A percentile compares a stretch with the other conserved stretches of the same genome.
phyloP scores from a whole-genome alignment of 92 coral and sea anemone species.

The Porites divaricata region DNA sequence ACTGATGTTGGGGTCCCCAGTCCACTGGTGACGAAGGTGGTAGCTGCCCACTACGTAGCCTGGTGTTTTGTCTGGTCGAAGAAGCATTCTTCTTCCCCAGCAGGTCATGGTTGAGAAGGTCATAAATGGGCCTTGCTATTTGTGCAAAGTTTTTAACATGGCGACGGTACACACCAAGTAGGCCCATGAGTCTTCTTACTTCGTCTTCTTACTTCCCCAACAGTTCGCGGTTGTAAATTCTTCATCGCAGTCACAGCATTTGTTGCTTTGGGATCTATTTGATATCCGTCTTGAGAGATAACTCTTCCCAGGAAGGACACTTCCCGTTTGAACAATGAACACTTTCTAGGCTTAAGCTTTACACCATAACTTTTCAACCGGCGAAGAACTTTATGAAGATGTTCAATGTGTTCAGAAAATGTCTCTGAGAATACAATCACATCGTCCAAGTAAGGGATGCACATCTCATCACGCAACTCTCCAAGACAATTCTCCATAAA shows the following conservation, averaged over 20 bases:
- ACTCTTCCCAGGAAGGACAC: constrained; percentile 40
- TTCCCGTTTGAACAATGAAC: constrained; percentile 29
- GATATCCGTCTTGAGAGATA: constrained; percentile 39
- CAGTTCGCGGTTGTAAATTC: constrained; percentile 19
- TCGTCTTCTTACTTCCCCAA: constrained; percentile 48
- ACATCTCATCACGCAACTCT: constrained; percentile 50
- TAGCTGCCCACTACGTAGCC: not conserved
- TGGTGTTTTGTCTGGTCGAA: not conserved
- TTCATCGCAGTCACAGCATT: constrained; percentile 16
- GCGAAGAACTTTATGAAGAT: constrained; percentile 57
- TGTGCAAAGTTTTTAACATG: constrained; percentile 36
- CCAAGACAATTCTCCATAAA: constrained; percentile 55
- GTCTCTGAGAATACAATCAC: no score
- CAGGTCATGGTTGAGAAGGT: constrained; percentile 28
- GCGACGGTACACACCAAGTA: constrained; percentile 39
- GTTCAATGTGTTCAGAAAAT: constrained; percentile 56
- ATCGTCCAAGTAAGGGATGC: no score
- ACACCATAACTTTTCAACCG: constrained; percentile 56
- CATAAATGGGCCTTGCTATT: constrained; percentile 48
- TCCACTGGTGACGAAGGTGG: constrained; percentile 13
- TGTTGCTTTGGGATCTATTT: constrained; percentile 44
- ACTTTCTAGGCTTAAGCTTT: constrained; percentile 52
- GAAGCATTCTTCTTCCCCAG: not conserved
- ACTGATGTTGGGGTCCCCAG: not conserved
- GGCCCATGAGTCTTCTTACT: constrained; percentile 45